These are phyloP conservation scores for Gymnothorax reevesii DNA, from an alignment of 2,797 vertebrate species.

Conservation along the genomic window DNA sequence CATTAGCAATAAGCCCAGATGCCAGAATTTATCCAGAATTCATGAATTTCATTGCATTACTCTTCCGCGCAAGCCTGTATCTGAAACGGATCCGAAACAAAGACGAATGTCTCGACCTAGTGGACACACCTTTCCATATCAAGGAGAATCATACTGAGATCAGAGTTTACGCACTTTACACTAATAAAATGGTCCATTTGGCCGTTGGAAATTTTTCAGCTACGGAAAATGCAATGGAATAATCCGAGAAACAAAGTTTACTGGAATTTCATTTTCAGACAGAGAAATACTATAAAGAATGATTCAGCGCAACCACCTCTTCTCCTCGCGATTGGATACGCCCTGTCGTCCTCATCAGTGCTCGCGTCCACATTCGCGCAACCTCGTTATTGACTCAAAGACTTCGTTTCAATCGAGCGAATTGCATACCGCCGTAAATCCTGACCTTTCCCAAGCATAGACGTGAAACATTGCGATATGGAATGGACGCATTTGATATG, in stretches of 20 bases:
- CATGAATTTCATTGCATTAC: neutral
- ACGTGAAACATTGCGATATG: too few relatives aligned
- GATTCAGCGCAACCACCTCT: neutral
- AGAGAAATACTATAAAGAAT: neutral
- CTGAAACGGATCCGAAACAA: neutral
- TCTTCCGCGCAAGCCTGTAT: neutral
- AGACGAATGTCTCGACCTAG: slow-evolving; percentile 53
- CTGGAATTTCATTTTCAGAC: neutral
- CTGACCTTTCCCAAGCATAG: too few relatives aligned
- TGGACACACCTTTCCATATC: slow-evolving; percentile 29
- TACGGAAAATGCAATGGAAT: neutral
- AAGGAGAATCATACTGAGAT: slow-evolving; percentile 26
- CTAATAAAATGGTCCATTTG: neutral
- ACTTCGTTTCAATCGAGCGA: too few relatives aligned
- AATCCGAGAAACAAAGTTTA: neutral
- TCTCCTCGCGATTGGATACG: neutral
- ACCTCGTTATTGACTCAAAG: neutral
- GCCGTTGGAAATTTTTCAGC: too few relatives aligned
- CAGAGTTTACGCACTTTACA: neutral
- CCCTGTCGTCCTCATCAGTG: neutral
- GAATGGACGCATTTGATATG: too few relatives aligned
- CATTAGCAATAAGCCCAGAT: neutral
- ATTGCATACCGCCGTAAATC: too few relatives aligned
- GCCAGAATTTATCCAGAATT: neutral
- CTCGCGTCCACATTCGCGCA: neutral